Conservation (phyloP, 2,888 invertebrate genomes). For the Agonopterix alstromeriana region DNA sequence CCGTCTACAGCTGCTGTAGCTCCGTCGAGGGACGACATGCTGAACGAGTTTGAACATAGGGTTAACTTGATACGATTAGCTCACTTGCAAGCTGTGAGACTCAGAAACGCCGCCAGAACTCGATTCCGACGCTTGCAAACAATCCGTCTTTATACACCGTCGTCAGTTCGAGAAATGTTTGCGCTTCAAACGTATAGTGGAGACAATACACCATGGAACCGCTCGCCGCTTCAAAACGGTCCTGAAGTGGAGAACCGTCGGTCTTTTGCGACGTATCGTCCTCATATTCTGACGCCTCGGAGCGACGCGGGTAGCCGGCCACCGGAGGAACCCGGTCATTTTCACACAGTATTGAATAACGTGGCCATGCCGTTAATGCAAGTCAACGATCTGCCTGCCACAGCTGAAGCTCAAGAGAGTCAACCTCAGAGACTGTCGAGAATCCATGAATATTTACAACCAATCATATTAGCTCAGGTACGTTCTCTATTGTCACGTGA, state of each 20-base stretch:
- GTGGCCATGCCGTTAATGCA: conserved; percentile 75
- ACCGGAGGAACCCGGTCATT: conserved; percentile 31
- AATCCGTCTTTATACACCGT: conserved; percentile 59
- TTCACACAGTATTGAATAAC: conserved; percentile 48
- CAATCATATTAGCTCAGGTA: conserved; percentile 70
- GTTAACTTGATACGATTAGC: conserved; percentile 60
- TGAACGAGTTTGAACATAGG: conserved; percentile 51
- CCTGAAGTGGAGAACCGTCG: conserved; percentile 26
- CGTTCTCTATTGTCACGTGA: neutral
- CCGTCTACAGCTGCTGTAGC: conserved; percentile 34
- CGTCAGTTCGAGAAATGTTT: conserved; percentile 63
- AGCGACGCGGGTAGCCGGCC: conserved; percentile 22
- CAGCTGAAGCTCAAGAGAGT: conserved; percentile 28
- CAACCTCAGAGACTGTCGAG: conserved; percentile 46
- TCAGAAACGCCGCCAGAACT: conserved; percentile 57
- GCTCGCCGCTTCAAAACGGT: conserved; percentile 23
- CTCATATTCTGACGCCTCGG: conserved; percentile 37
- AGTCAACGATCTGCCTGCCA: conserved; percentile 73
- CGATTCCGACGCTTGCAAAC: conserved; percentile 59
- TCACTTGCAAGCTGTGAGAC: conserved; percentile 55
- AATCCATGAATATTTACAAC: conserved; percentile 65
- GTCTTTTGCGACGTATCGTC: conserved; percentile 33
- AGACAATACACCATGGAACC: conserved; percentile 33
- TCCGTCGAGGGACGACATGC: conserved; percentile 28
- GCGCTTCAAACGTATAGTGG: conserved; percentile 34